Conservation (phyloP, 2,888 invertebrate species). For the Heliconius hortense region DNA sequence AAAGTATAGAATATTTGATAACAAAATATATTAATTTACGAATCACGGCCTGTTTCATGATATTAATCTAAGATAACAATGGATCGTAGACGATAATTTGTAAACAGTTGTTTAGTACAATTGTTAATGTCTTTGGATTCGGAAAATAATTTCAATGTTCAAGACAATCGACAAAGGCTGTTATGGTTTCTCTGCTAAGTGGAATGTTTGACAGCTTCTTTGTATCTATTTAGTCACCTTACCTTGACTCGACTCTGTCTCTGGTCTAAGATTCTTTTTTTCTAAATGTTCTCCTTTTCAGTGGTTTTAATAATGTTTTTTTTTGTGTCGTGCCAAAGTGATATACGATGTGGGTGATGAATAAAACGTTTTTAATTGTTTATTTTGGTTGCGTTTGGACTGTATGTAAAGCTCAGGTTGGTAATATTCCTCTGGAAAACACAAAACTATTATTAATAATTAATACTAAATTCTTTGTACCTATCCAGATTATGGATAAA, state of each 20-base stretch:
- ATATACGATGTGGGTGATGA: constrained; percentile 54
- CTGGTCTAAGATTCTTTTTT: background rate
- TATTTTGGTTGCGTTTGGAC: constrained; percentile 33
- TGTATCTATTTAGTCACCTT: constrained; percentile 39
- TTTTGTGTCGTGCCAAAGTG: constrained; percentile 33
- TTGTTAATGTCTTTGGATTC: constrained; percentile 54
- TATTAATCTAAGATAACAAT: constrained; percentile 63
- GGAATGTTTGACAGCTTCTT: constrained; percentile 59
- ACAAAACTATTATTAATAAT: no score
- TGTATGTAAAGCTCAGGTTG: constrained; percentile 52
- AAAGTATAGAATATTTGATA: constrained; percentile 34
- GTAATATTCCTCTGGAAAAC: background rate
- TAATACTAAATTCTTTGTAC: background rate
- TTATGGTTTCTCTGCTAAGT: constrained; percentile 60
- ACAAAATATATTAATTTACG: constrained; percentile 38
- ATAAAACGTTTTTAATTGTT: constrained; percentile 46
- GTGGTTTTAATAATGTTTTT: constrained; percentile 13
- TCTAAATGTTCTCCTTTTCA: constrained; percentile 8
- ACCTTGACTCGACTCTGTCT: background rate
- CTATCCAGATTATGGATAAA: no score
- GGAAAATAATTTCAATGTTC: constrained; percentile 58
- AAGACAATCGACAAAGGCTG: constrained; percentile 70
- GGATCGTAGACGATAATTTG: constrained; percentile 73
- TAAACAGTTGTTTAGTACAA: constrained; percentile 73
- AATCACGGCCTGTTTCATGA: constrained; percentile 51